Base-by-base conservation (phyloP, 2,888 invertebrate genomes). In the Yponomeuta malinellus region DNA sequence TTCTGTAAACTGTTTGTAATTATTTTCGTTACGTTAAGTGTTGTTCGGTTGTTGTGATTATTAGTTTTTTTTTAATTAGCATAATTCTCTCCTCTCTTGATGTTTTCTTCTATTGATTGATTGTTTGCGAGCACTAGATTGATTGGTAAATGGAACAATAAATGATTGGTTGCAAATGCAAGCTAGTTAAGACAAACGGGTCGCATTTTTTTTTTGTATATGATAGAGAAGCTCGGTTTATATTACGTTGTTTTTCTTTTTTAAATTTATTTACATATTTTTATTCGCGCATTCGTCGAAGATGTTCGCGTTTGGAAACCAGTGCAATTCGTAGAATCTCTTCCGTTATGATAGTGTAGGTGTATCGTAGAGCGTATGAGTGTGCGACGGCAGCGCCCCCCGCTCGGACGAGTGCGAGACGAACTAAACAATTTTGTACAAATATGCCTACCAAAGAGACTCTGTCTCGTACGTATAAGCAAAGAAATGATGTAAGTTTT, bases 391-490 rank as follows among this genome's bases (percentile, higher is more conserved):
- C 78, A 81, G 81, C 82, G 83, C 83, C 79, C 79, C 79, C 80
- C 77, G 79, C 79, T 79, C 79, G 83, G 79, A 48, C 78, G 76
- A 80, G 84, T 83, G 84, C 83, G 86, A 81, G 85, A 85, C 79
- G 84, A 84, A 89, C 90, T 89, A 83, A 88, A 83, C 74, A 85
- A 88, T 89, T 87, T 93, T 93, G 93, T 93, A 93, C 93, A 93
- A 93, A 93, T 89, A 92, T 89, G 89, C 90, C 92, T 93, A 93
- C 93, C 93, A 93, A 93, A 93, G 93, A 93, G 92, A 92, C 92
- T 85, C 92, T 92, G 93, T 93, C 93, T 93, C 93, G 90, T 92
- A 92, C 91, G 88, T 87, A 88, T 90, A 91, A 91, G 90, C 90
- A 87, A 84, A 83, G 86, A 87, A 87, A 86, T 88, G 87, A 89